These are phyloP conservation scores for Drosophila antonietae DNA, from an alignment of 2,888 invertebrate species.

Conservation along the genomic window DNA sequence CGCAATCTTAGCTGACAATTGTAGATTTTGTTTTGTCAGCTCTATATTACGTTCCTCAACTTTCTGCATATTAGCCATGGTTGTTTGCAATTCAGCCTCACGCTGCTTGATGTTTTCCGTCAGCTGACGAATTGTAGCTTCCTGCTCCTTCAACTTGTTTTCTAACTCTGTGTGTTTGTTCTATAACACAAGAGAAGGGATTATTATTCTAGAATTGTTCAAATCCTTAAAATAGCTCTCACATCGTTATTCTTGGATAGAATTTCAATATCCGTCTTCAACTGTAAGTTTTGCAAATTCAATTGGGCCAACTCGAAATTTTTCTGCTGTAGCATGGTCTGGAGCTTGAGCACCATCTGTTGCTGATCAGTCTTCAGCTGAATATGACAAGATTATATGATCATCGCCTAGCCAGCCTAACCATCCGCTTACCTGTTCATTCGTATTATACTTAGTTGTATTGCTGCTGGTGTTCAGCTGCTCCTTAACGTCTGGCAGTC, in stretches of 20 bases:
- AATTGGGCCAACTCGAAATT: not conserved
- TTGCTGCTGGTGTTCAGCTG: not conserved
- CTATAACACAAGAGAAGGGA: not conserved
- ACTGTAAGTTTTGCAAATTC: not conserved
- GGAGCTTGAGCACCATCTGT: not conserved
- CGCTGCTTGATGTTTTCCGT: not conserved
- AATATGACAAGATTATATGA: not conserved
- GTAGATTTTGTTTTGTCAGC: not conserved
- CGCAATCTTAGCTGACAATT: not conserved
- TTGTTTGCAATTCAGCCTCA: not conserved
- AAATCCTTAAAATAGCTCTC: not conserved
- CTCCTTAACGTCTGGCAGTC: not conserved
- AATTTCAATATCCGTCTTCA: not conserved
- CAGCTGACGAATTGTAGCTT: not conserved
- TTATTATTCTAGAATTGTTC: not conserved
- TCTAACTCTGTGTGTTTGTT: not conserved
- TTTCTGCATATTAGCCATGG: too few relatives aligned
- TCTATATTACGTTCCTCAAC: not conserved
- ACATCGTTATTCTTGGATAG: not conserved
- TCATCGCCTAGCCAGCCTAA: not conserved
- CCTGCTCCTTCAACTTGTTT: not conserved
- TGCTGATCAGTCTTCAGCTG: not conserved
- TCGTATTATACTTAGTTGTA: too few relatives aligned
- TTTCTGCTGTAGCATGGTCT: not conserved
- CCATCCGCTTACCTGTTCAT: slow-evolving; percentile 8